Percentiles rank a stretch among this genome's conserved stretches.
Evolutionary conservation across 1,140 invertebrate species (phyloP).

Genomic region (Hestina assimilis): DNA sequence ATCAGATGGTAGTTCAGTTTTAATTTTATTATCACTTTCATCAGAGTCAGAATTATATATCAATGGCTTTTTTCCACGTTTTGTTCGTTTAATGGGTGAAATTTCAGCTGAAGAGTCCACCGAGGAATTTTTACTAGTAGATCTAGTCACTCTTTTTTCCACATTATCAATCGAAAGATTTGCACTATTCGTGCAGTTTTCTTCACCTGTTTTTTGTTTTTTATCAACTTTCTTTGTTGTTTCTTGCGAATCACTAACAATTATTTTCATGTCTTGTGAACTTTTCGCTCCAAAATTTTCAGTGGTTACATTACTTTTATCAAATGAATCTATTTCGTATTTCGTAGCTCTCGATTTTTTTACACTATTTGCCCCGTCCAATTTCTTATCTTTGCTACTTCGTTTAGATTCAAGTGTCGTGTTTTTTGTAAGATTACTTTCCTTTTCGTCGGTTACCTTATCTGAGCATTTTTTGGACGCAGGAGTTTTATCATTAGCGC

Average conservation of each 20-base stretch:
- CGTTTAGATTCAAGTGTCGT: background rate
- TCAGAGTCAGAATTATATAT: conserved; percentile 36
- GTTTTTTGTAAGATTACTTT: background rate
- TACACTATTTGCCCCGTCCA: background rate
- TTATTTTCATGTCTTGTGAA: background rate
- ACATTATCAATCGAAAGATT: conserved; percentile 11
- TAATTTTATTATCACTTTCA: conserved; percentile 4
- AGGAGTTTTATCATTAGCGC: background rate
- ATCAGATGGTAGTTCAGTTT: background rate
- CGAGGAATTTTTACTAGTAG: conserved; percentile 26
- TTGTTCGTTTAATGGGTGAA: conserved; percentile 25
- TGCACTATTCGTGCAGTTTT: background rate
- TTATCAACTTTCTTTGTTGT: background rate
- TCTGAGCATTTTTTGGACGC: background rate
- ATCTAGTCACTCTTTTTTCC: conserved; percentile 44
- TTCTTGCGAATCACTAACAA: background rate
- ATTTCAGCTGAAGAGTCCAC: background rate
- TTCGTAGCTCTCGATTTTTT: background rate
- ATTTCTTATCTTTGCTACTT: background rate
- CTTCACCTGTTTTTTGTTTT: conserved; percentile 1
- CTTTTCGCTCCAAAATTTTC: background rate
- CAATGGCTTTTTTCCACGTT: conserved; percentile 30
- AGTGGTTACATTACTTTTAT: background rate
- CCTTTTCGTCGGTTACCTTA: background rate
- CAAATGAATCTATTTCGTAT: background rate